Base-by-base conservation (phyloP, 1,140 invertebrate genomes). In the Habropoda laboriosa region DNA sequence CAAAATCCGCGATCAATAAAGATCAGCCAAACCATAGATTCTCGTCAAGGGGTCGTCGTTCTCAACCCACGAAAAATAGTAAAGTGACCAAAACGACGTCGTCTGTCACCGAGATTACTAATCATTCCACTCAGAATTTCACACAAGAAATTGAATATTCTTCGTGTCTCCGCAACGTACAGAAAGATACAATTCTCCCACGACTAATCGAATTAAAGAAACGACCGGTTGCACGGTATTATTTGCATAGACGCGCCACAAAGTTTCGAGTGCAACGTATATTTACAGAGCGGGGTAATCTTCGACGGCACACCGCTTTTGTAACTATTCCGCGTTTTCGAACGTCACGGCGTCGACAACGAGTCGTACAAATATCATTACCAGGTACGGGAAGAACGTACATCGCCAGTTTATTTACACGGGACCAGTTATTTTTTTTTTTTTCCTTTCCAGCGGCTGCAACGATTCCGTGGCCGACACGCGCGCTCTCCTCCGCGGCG, bases 321-420 rank as follows among this genome's bases (percentile, higher is more conserved):
- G n/a, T n/a, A 51, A 67, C 30, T n/a, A 16, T 18, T 10, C 3
- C 32, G 10, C 42, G 18, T 21, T 70, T 70, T 30, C 53, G 40
- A 18, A 27, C 64, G 21, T 24, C 6, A 21, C 47, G 3, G 16
- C 3, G 38, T 40, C 13, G 66, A 40, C 55, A 30, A 79, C 63
- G 68, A 72, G 4, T 79, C 67, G 76, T 63, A 53, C 47, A 79
- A 63, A 79, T 63, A 73, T 45, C 45, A 32, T 53, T 73, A 61
- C 38, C 35, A n/a, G n/a, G n/a, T n/a, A 30, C n/a, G 45, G 12
- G n/a, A 18, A 4, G 6, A 10, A 51, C 66, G 27, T 61, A 35
- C 64, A 35, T n/a, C 57, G 38, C 27, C 10, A 47, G 57, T 49
- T 83, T 80, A 18, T 75, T 83, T 64, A 32, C 40, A 58, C 27